A percentile compares a stretch with the other conserved stretches of the same genome.
phyloP scores from a whole-genome alignment of 2,797 vertebrate species.

The Spea hammondii region DNA sequence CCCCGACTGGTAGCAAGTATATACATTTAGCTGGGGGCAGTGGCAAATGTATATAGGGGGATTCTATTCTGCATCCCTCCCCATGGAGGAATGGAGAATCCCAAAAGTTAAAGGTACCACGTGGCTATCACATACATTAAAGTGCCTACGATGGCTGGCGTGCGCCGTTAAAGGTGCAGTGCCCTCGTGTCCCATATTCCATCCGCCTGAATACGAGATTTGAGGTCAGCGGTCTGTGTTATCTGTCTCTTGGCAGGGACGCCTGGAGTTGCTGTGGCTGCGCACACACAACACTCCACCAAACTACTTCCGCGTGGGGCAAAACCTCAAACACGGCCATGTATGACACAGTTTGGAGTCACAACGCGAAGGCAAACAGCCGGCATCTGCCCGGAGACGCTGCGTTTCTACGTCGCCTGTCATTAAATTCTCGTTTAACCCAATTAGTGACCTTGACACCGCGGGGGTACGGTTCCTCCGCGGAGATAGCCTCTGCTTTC shows the following conservation, averaged over 20 bases:
- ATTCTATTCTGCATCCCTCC: too few species aligned
- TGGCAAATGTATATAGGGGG: too few species aligned
- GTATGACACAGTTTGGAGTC: constrained; percentile 16
- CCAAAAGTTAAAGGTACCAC: too few species aligned
- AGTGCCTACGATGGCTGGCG: too few species aligned
- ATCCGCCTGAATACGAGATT: neutral
- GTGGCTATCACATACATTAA: too few species aligned
- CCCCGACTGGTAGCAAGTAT: too few species aligned
- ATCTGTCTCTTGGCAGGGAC: constrained; percentile 13
- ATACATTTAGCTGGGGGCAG: too few species aligned
- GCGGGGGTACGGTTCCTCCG: neutral
- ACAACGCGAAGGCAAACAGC: constrained; percentile 31
- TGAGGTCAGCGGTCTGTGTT: neutral
- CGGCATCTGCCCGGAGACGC: constrained; percentile 24
- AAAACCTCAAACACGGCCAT: neutral
- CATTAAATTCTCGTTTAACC: constrained; percentile 42
- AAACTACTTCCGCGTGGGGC: constrained; percentile 20
- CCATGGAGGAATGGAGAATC: too few species aligned
- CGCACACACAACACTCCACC: neutral
- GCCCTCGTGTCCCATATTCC: neutral
- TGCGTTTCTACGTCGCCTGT: neutral
- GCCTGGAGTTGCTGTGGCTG: neutral
- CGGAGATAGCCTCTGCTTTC: neutral
- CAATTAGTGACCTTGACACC: constrained; percentile 21
- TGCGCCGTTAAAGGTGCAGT: neutral